A percentile compares a stretch with the other conserved stretches of the same genome.
phyloP scores from a whole-genome alignment of 1,140 invertebrate species.

The Pararge aegeria region DNA sequence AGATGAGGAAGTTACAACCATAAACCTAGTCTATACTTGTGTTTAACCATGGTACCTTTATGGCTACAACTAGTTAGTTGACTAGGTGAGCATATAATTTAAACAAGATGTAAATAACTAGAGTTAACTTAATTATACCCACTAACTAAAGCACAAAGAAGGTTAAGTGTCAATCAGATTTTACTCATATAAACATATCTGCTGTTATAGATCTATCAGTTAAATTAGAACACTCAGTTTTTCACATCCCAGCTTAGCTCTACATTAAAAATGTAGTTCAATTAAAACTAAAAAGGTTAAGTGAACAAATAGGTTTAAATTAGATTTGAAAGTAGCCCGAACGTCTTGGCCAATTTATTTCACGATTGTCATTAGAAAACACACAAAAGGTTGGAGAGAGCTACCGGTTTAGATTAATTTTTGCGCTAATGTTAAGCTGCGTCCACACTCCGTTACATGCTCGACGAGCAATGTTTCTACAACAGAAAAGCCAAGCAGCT shows the following conservation, averaged over 20 bases:
- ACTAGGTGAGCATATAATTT: background rate
- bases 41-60: no score
- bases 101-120: background rate
- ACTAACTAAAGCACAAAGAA: background rate
- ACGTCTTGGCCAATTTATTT: slow-evolving; percentile 37
- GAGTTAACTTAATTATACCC: background rate
- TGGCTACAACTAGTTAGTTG: no score
- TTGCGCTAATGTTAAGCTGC: slow-evolving; percentile 4
- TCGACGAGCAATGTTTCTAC: no score
- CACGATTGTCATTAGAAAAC: slow-evolving; percentile 35
- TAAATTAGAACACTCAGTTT: background rate
- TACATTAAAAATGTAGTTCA: slow-evolving; percentile 14
- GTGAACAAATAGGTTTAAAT: slow-evolving; percentile 25
- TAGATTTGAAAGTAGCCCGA: slow-evolving; percentile 37
- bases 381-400: slow-evolving; percentile 38
- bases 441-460: no score
- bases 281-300: slow-evolving; percentile 25
- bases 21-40: no score
- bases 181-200: background rate
- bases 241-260: background rate
- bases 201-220: background rate
- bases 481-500: no score
- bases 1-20: no score
- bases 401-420: slow-evolving; percentile 32
- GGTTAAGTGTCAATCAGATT: background rate